Percentiles rank a stretch among this genome's conserved stretches.
These are phyloP conservation scores for Neria commutata DNA, from an alignment of 2,888 invertebrate species.

Conservation along the genomic window DNA sequence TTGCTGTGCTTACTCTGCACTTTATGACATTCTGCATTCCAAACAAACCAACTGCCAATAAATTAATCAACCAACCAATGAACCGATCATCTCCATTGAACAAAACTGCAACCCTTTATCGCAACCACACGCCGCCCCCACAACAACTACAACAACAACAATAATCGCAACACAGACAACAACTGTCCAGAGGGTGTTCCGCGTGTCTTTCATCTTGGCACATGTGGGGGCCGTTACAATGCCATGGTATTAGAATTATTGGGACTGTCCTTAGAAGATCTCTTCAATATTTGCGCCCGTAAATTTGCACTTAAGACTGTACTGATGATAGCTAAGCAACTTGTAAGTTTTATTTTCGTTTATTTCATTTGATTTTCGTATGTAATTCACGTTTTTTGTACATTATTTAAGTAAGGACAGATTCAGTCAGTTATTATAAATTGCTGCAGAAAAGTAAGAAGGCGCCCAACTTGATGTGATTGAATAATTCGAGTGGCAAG, in stretches of 20 bases:
- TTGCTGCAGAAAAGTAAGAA: no score
- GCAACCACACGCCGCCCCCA: no score
- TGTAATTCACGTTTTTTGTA: background rate
- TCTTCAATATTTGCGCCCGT: slow-evolving; percentile 98
- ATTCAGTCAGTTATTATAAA: background rate
- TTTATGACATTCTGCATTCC: no score
- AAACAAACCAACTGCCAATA: no score
- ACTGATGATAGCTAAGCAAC: slow-evolving; percentile 96
- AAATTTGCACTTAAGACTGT: slow-evolving; percentile 98
- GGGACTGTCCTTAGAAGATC: slow-evolving; percentile 98
- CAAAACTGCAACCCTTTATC: background rate
- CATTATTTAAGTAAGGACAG: background rate
- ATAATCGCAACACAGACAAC: slow-evolving; percentile 24
- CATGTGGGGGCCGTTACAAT: slow-evolving; percentile 97
- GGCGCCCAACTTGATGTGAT: no score
- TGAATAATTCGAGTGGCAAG: no score
- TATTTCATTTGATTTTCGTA: slow-evolving; percentile 2
- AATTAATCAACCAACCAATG: background rate
- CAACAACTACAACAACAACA: slow-evolving; percentile 2
- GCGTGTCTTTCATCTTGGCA: slow-evolving; percentile 99
- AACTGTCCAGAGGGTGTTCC: slow-evolving; percentile 88
- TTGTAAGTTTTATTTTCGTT: slow-evolving; percentile 71
- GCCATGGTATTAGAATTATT: slow-evolving; percentile 99
- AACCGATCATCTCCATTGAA: background rate
- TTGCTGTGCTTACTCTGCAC: no score